Base-by-base conservation (phyloP, 2,797 vertebrate species). In the Sebastes goodei region DNA sequence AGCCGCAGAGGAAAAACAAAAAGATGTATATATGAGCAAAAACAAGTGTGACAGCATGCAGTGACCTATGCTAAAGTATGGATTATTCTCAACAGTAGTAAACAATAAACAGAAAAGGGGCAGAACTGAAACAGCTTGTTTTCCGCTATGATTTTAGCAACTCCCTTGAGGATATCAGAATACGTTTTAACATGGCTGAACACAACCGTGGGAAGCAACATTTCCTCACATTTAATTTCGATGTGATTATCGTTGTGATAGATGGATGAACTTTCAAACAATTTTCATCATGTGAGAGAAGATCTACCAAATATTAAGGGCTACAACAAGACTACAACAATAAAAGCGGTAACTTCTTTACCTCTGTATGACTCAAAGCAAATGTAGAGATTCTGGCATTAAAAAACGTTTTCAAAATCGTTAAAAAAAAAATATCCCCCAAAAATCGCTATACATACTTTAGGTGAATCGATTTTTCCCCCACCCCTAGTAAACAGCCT, bases 21-120 rank as follows among this genome's bases (percentile, higher is more conserved):
- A 52, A 35, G 2, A 15, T 27, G 8, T 49, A 20, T 17, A 7
- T 6, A 55, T 61, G 91, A 91, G 4, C 5, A 60, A 82, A 79
- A 71, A 60, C 6, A 49, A 70, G 6, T 3, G 38, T 42, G 38
- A 42, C 32, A 46, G 27, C 6, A 35, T 5, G 14, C 27, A 30
- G 1, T n/a, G n/a, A 29, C 20, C 32, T 49, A 12, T 20, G 6
- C 23, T 70, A 0, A 7, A 30, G 27, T 7, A 46, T 3, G 57
- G 27, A 17, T 35, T 53, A 33, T 62, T 27, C 17, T 32, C 59
- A 30, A 59, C 21, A 60, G 56, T 49, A 17, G 7, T 17, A 23
- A 79, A 27, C 17, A 46, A n/a, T 20, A 23, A 66, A 57, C 17
- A 64, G 7, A 17, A 62, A 49, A 23, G 11, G 11, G 7, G 23